Conservation (phyloP, 1,140 invertebrate genomes). For the Drosophila pandora region DNA sequence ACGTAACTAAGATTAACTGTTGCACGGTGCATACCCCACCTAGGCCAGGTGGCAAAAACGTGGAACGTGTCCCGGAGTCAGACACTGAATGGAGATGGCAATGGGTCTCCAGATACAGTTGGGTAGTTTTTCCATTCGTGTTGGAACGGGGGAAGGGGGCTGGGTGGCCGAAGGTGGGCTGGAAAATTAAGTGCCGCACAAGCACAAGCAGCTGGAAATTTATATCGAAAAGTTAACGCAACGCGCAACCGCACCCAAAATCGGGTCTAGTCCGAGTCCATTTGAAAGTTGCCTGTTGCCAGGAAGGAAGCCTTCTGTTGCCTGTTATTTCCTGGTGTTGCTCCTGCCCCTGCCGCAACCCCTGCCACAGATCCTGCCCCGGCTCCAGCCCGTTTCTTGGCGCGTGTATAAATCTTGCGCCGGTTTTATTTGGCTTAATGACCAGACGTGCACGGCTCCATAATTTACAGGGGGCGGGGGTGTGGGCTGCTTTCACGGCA, state of each 20-base stretch:
- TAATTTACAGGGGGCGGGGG: slow-evolving; percentile 70
- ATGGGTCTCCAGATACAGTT: slow-evolving; percentile 16
- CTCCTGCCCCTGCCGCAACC: background rate
- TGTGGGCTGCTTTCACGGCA: slow-evolving; percentile 13
- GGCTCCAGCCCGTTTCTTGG: slow-evolving; percentile 36
- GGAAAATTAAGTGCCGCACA: slow-evolving; percentile 62
- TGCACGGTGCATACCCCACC: slow-evolving; percentile 55
- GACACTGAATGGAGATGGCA: slow-evolving; percentile 13
- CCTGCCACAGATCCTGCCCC: slow-evolving; percentile 9
- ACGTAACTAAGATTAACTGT: slow-evolving; percentile 82
- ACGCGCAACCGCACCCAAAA: slow-evolving; percentile 56
- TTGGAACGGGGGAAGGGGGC: too few species aligned
- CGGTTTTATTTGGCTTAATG: slow-evolving; percentile 84
- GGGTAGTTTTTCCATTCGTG: background rate
- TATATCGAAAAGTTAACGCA: slow-evolving; percentile 76
- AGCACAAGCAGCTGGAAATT: slow-evolving; percentile 60
- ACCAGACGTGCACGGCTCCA: slow-evolving; percentile 82
- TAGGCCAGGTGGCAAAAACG: slow-evolving; percentile 28
- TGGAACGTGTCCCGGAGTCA: slow-evolving; percentile 57
- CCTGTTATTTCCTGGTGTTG: slow-evolving; percentile 30
- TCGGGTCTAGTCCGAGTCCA: slow-evolving; percentile 42
- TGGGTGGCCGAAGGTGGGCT: slow-evolving; percentile 1
- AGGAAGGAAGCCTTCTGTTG: slow-evolving; percentile 38
- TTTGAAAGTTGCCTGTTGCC: slow-evolving; percentile 32
- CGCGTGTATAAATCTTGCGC: slow-evolving; percentile 81